A percentile compares a stretch with the other conserved stretches of the same genome.
phyloP scores from a whole-genome alignment of 2,888 invertebrate species.

The Teleiodes luculella region DNA sequence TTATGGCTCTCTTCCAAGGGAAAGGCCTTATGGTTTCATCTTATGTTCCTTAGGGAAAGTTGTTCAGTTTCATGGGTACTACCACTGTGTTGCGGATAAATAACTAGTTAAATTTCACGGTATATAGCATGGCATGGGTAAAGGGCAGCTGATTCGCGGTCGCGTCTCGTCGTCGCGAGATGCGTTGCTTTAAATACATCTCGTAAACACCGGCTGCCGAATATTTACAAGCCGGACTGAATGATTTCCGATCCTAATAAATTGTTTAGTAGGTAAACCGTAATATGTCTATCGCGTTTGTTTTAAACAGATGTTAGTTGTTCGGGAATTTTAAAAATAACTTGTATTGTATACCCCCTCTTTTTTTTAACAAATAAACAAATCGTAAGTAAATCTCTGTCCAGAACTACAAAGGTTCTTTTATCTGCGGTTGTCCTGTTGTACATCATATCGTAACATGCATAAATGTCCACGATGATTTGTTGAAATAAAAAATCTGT shows the following conservation, averaged over 20 bases:
- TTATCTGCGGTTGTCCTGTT: neutral
- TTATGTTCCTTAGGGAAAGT: too few species aligned
- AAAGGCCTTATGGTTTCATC: too few species aligned
- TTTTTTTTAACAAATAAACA: neutral
- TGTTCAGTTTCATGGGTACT: too few species aligned
- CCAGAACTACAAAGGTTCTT: slow-evolving; percentile 6
- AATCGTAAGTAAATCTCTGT: slow-evolving; percentile 13
- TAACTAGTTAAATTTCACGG: too few species aligned
- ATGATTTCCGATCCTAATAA: slow-evolving; percentile 64
- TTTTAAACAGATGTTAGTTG: slow-evolving; percentile 55
- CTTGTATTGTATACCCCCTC: slow-evolving; percentile 7
- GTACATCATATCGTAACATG: neutral
- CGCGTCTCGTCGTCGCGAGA: neutral
- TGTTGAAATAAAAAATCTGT: neutral
- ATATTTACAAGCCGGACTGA: slow-evolving; percentile 45
- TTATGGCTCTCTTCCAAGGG: too few species aligned
- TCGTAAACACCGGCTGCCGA: slow-evolving; percentile 25
- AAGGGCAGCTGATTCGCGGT: neutral
- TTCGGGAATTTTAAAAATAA: slow-evolving; percentile 49
- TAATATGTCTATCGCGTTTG: slow-evolving; percentile 44
- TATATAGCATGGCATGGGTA: neutral
- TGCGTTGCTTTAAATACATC: neutral
- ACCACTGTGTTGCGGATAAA: too few species aligned
- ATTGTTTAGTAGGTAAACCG: slow-evolving; percentile 48
- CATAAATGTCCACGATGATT: neutral